These are phyloP conservation scores for Acanthis flammea DNA, from an alignment of 2,797 vertebrate species.

Conservation along the genomic window DNA sequence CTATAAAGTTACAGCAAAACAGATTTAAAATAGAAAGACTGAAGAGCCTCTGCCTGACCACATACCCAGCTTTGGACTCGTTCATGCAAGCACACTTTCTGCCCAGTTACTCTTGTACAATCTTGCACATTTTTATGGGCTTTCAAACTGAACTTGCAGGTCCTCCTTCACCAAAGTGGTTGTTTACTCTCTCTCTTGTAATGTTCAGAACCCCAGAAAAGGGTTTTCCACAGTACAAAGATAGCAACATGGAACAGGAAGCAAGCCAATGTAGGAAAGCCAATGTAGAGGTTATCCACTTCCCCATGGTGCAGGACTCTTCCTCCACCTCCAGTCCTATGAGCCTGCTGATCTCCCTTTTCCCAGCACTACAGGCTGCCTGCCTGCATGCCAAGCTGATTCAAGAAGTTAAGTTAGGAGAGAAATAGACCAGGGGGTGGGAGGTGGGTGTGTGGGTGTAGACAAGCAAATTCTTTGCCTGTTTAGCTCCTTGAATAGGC, in stretches of 20 bases:
- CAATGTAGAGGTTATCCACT: not conserved
- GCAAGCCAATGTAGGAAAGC: not conserved
- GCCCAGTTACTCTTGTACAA: not conserved
- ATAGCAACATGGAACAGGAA: not conserved
- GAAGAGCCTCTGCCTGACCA: not conserved
- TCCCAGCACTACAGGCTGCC: not conserved
- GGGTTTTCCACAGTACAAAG: not conserved
- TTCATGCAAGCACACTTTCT: not conserved
- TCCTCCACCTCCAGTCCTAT: not conserved
- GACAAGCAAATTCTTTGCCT: not conserved
- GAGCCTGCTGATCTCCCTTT: not conserved
- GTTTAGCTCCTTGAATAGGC: not conserved
- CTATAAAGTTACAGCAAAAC: not conserved
- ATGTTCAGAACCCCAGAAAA: not conserved
- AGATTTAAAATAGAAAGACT: not conserved
- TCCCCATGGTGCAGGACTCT: not conserved
- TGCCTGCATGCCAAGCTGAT: not conserved
- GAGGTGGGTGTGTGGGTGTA: not conserved
- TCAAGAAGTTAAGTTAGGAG: not conserved
- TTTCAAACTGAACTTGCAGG: not conserved
- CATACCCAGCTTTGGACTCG: not conserved
- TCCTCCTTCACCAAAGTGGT: not conserved
- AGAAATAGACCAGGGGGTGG: not conserved
- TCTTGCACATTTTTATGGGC: not conserved
- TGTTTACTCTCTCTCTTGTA: not conserved